A percentile compares a stretch with the other conserved stretches of the same genome.
These are phyloP conservation scores for Eumeta japonica DNA, from an alignment of 1,140 invertebrate species.

Conservation along the genomic window DNA sequence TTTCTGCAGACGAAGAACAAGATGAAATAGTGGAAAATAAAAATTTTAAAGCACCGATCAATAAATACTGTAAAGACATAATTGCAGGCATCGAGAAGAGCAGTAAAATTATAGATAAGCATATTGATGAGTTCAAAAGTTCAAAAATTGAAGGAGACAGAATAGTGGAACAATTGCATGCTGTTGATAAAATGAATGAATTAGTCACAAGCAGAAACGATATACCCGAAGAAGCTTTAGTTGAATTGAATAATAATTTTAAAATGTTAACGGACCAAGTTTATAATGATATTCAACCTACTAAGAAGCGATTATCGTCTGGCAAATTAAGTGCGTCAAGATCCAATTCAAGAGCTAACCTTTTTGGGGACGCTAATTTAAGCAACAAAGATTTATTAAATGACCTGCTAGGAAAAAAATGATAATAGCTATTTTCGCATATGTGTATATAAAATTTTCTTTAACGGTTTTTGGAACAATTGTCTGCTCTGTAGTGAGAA, in stretches of 20 bases:
- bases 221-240: slow-evolving; percentile 29
- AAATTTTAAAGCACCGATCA: slow-evolving; percentile 31
- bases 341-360: slow-evolving; percentile 20
- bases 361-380: slow-evolving; percentile 36
- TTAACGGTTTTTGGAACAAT: no score
- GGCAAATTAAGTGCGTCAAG: slow-evolving; percentile 22
- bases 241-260: slow-evolving; percentile 46
- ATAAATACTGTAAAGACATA: slow-evolving; percentile 52
- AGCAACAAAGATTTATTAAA: slow-evolving; percentile 41
- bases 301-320: slow-evolving; percentile 31
- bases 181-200: slow-evolving; percentile 45
- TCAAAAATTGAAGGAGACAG: slow-evolving; percentile 44
- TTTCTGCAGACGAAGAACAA: slow-evolving; percentile 6
- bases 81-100: slow-evolving; percentile 53
- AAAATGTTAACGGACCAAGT: slow-evolving; percentile 39
- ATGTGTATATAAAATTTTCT: no score
- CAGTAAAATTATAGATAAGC: slow-evolving; percentile 48
- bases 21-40: slow-evolving; percentile 27
- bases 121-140: slow-evolving; percentile 44
- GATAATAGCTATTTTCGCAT: no score
- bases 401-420: slow-evolving; percentile 46
- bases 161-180: slow-evolving; percentile 43
- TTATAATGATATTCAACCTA: slow-evolving; percentile 18
- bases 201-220: slow-evolving; percentile 32
- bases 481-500: no score